phyloP scores from a whole-genome alignment of 2,888 invertebrate species.

The Pimpla rufipes region DNA sequence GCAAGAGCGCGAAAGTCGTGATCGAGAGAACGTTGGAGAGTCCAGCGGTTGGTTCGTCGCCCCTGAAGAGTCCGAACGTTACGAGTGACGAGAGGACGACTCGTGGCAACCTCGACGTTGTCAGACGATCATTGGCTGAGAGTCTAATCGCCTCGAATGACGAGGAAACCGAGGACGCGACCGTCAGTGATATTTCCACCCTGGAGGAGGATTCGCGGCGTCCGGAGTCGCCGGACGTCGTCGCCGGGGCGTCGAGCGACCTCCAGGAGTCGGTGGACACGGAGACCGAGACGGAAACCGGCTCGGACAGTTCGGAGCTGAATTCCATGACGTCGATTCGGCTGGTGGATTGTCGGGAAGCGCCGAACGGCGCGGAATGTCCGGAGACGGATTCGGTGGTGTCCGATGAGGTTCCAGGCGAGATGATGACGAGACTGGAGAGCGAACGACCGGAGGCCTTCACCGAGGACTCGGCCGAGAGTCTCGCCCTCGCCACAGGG shows the following conservation, averaged over 20 bases:
- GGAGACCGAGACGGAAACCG: constrained; percentile 80
- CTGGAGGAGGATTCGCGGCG: constrained; percentile 43
- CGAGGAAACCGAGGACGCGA: constrained; percentile 26
- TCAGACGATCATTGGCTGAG: constrained; percentile 53
- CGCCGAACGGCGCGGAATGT: constrained; percentile 70
- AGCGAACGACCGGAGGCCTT: constrained; percentile 81
- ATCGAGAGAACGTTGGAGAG: constrained; percentile 72
- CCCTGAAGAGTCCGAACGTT: not conserved
- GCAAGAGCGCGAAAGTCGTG: constrained; percentile 72
- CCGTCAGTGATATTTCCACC: constrained; percentile 40
- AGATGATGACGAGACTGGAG: constrained; percentile 79
- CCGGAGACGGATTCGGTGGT: constrained; percentile 76
- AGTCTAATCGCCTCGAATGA: constrained; percentile 48
- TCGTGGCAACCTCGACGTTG: constrained; percentile 46
- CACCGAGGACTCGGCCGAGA: constrained; percentile 84
- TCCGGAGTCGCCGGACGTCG: constrained; percentile 26
- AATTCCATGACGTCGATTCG: constrained; percentile 68
- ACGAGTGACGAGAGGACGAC: not conserved
- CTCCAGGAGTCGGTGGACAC: constrained; percentile 74
- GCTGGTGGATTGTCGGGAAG: constrained; percentile 71
- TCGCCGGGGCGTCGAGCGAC: constrained; percentile 60
- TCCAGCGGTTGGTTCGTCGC: constrained; percentile 21
- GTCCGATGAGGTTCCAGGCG: constrained; percentile 75
- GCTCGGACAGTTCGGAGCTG: constrained; percentile 80
- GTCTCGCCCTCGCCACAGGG: constrained; percentile 80